These are phyloP conservation scores for Dolichallabes microphthalmus DNA, from an alignment of 2,113 vertebrate species.

Conservation along the genomic window DNA sequence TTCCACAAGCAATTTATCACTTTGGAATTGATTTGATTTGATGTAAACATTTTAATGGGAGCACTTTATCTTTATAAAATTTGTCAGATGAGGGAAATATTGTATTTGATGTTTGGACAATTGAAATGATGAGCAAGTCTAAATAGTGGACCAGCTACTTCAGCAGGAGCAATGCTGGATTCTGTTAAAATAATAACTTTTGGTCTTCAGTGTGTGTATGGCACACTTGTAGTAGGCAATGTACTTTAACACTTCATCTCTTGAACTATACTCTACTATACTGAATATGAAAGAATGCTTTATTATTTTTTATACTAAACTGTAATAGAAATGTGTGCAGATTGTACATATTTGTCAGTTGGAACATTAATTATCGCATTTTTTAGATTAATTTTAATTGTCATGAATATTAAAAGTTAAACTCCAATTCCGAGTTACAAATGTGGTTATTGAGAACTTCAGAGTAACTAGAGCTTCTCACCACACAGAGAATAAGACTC, in stretches of 20 bases:
- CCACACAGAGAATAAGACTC: no score
- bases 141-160: no score
- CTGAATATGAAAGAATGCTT: neutral
- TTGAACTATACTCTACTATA: neutral
- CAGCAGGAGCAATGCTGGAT: neutral
- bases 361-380: neutral
- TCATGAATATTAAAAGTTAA: no score
- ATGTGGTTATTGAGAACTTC: no score
- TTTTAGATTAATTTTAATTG: no score
- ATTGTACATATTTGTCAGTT: neutral
- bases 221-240: neutral
- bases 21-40: slow-evolving; percentile 10
- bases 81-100: slow-evolving; percentile 18
- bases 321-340: neutral
- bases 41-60: slow-evolving; percentile 9
- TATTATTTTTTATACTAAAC: neutral
- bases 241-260: neutral
- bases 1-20: slow-evolving; percentile 1
- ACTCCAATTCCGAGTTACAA: no score
- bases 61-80: neutral
- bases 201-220: neutral
- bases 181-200: slow-evolving; percentile 7
- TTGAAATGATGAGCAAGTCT: neutral
- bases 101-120: neutral
- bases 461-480: no score